Evolutionary conservation across 1,140 invertebrate species (phyloP).

Genomic region (Drosophila navojoa): DNA sequence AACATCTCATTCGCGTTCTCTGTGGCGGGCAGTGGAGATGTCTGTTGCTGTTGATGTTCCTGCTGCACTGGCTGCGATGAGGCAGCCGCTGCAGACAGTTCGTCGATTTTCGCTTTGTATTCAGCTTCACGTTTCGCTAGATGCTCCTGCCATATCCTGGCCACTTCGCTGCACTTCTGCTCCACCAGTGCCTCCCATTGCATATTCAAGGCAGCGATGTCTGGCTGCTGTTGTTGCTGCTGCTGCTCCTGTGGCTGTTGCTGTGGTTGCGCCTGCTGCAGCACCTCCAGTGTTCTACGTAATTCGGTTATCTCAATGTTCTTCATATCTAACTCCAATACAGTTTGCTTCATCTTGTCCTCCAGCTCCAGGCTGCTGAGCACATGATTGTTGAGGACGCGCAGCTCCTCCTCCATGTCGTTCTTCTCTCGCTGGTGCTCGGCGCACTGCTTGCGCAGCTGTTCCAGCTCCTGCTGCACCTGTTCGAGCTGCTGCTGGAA

Average conservation of each 20-base stretch:
- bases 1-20: slow-evolving; percentile 34
- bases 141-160: slow-evolving; percentile 88
- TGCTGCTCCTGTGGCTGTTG: slow-evolving; percentile 72
- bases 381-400: slow-evolving; percentile 82
- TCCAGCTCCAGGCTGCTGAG: slow-evolving; percentile 72
- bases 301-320: slow-evolving; percentile 79
- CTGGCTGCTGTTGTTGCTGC: slow-evolving; percentile 25
- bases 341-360: slow-evolving; percentile 72
- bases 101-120: slow-evolving; percentile 83
- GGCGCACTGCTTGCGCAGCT: slow-evolving; percentile 46
- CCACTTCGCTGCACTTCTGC: slow-evolving; percentile 87
- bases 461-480: slow-evolving; percentile 19
- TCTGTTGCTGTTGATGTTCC: background rate
- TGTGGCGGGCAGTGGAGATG: background rate
- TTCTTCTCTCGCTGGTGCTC: slow-evolving; percentile 63
- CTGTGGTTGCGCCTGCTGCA: slow-evolving; percentile 55
- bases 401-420: slow-evolving; percentile 81
- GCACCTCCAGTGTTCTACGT: slow-evolving; percentile 54
- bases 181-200: slow-evolving; percentile 85
- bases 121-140: slow-evolving; percentile 86
- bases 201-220: slow-evolving; percentile 62
- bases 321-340: slow-evolving; percentile 76
- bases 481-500: background rate
- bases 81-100: slow-evolving; percentile 13
- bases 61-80: background rate